These are phyloP conservation scores for Typhlichthys eigenmanni DNA, from an alignment of 2,797 vertebrate species.

Conservation along the genomic window DNA sequence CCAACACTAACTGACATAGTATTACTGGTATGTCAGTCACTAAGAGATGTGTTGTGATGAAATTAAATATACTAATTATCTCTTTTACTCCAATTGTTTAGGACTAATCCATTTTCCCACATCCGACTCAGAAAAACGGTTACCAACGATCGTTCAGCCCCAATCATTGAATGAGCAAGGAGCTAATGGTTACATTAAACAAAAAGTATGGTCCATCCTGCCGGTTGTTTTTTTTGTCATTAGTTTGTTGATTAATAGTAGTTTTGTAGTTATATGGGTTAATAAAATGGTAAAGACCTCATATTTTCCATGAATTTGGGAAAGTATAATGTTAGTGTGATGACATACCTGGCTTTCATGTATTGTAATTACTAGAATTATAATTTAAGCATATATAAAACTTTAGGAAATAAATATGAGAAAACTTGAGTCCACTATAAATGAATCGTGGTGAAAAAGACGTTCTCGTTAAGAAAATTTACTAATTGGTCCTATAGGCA, in stretches of 20 bases:
- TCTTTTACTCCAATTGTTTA: constrained; percentile 36
- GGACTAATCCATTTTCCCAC: constrained; percentile 84
- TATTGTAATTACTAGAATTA: background rate
- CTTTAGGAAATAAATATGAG: background rate
- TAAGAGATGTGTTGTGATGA: background rate
- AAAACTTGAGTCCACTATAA: constrained; percentile 8
- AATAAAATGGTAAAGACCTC: constrained; percentile 3
- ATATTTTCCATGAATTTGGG: too few relatives aligned
- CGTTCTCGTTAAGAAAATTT: constrained; percentile 24
- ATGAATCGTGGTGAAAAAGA: constrained; percentile 8
- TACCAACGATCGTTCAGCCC: constrained; percentile 87
- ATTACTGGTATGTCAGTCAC: too few relatives aligned
- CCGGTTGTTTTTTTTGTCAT: too few relatives aligned
- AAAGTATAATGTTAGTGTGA: constrained; percentile 2
- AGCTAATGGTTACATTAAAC: background rate
- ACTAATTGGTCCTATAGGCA: too few relatives aligned
- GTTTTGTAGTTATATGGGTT: background rate
- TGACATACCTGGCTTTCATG: constrained; percentile 10
- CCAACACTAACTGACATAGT: too few relatives aligned
- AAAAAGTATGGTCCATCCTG: too few relatives aligned
- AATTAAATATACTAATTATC: background rate
- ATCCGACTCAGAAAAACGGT: constrained; percentile 84
- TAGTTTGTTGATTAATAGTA: too few relatives aligned
- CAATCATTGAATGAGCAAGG: constrained; percentile 76
- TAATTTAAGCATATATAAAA: background rate